Base-by-base conservation (phyloP, 2,113 vertebrate species). In the Channa maculata region DNA sequence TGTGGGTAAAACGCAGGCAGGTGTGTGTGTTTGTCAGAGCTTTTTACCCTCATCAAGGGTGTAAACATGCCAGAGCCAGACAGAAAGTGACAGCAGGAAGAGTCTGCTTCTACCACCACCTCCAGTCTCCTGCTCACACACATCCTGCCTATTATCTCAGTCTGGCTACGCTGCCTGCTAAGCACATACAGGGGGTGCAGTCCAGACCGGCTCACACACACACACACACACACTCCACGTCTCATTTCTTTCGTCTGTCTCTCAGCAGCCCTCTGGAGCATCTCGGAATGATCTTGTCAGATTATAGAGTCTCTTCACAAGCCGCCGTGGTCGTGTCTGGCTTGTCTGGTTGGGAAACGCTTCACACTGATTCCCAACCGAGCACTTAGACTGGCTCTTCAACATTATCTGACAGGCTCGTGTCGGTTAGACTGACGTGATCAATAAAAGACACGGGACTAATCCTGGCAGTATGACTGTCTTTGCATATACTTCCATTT, bases 11-110 rank as follows among this genome's bases (percentile, higher is more conserved):
- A 45, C 68, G 59, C 46, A 54, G 38, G 36, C n/a, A 49, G 49
- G 39, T 65, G 65, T 65, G 58, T 75, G 75, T 68, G 63, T 24
- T 24, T 1, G 24, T 46, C 5, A 4, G 37, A 65, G 49, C 8
- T 61, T 53, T 65, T 8, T 38, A 60, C 14, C 43, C 64, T 63
- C 64, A 65, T 76, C 64, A 54, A 6, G 39, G 62, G 52, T 65
- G 71, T 70, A 83, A 83, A 83, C 73, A 82, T 62, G 83, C 72
- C 83, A 78, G 61, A 83, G 48, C 6, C 70, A 77, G 80, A 86
- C 64, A 66, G 71, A 70, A 69, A 77, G 79, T 82, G 80, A 84
- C 83, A 87, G 76, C 78, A 73, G 86, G 85, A 53, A 65, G 67
- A 65, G 82, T 71, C 86, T 71, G 63, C 67, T 66, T 79, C 67